Evolutionary conservation across 2,113 vertebrate genomes (phyloP), one percentile per base, ranked within the genome.

Genomic region (Collichthys lucidus): DNA sequence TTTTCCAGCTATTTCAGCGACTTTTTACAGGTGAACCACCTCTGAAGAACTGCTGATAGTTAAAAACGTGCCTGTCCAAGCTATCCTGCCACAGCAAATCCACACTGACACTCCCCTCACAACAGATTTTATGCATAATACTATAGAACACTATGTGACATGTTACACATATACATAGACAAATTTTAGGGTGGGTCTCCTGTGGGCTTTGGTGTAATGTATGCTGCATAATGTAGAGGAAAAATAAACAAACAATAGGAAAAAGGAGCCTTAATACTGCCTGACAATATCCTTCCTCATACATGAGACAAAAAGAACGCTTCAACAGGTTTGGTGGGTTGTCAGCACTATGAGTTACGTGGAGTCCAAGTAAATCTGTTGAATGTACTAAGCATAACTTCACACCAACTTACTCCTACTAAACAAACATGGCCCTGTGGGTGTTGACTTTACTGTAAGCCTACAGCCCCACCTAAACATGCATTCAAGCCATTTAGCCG

Each of bases 391-490:
- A 31, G 2, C 69, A 78, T 61, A 77, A 85, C 72, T 60, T 83
- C 61, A 82, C 78, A 74, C 59, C 19, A 89, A 75, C 85, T 85
- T 77, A 75, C 80, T 86, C 77, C 75, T 73, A 29, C 87, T 78
- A 86, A 87, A 87, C 82, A 91, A 92, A 84, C 61, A 90, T 16
- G 40, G 69, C 68, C 74, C 68, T 77, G 64, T 11, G 57, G 52
- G 52, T 88, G 86, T 91, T 91, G 89, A 91, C 83, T 87, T 84
- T 86, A 74, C 82, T 49, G 65, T 72, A 77, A 86, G 73, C 76
- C 70, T 60, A 71, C 66, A 68, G 83, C 88, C 77, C 79, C 84
- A 84, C 87, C 83, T 86, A 76, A 79, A 78, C 66, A 83, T 86
- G 64, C 68, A 50, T 78, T 84, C 68, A 63, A 40, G 59, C 50